Conservation (phyloP, 2,797 vertebrate species). For the Cryptoprocta ferox region DNA sequence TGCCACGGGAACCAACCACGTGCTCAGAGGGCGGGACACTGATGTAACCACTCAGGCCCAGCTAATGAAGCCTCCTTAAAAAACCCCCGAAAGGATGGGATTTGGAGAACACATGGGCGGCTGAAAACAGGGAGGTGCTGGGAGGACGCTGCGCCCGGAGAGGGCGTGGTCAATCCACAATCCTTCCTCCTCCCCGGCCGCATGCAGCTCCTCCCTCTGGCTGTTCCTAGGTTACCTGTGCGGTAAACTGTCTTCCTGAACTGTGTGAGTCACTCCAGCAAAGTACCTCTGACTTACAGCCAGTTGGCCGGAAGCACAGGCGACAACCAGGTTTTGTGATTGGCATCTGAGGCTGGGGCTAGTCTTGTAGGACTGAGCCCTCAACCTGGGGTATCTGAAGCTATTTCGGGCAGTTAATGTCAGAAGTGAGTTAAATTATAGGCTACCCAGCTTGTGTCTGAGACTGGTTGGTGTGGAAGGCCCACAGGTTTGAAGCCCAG, state of each 20-base stretch:
- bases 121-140: background rate
- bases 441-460: background rate
- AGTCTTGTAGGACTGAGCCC: background rate
- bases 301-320: background rate
- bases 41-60: background rate
- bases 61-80: background rate
- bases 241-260: background rate
- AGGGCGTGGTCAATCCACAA: background rate
- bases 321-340: background rate
- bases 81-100: background rate
- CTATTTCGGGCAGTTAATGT: background rate
- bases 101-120: background rate
- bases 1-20: background rate
- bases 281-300: background rate
- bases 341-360: background rate
- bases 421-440: background rate
- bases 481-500: background rate
- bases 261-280: background rate
- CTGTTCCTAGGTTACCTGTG: background rate
- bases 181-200: background rate
- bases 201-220: background rate
- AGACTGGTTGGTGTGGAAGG: background rate
- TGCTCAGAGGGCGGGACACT: background rate
- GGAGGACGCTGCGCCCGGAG: rapidly evolving
- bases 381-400: background rate